Percentiles rank a stretch among this genome's conserved stretches.
Evolutionary conservation across 2,888 invertebrate genomes (phyloP).

Genomic region (Pecten maximus): DNA sequence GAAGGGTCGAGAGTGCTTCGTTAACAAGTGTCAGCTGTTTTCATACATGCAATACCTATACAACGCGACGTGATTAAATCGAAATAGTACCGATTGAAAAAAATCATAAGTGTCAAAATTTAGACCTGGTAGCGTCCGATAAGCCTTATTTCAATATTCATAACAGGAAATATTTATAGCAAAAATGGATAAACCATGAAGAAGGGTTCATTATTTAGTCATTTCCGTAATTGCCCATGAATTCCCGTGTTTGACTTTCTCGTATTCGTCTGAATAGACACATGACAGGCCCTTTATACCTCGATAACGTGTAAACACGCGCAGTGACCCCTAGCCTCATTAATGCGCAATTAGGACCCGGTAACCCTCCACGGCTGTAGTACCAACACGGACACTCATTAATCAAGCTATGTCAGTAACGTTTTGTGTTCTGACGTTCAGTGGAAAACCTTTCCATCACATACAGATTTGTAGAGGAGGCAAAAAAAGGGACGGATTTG

Average conservation of each 20-base stretch:
- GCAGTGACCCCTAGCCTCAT: constrained; percentile 25
- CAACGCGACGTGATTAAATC: background rate
- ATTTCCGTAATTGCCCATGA: background rate
- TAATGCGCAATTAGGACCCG: background rate
- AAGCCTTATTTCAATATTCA: background rate
- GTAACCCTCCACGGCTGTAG: background rate
- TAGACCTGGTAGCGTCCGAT: background rate
- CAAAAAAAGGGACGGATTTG: background rate
- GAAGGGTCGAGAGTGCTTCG: background rate
- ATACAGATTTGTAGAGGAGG: background rate
- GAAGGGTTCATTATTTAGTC: background rate
- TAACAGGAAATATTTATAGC: background rate
- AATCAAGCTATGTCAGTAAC: background rate
- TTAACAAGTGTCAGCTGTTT: background rate
- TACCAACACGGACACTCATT: background rate
- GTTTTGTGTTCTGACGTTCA: background rate
- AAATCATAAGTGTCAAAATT: background rate
- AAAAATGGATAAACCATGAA: background rate
- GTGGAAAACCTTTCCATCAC: background rate
- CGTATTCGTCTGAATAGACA: background rate
- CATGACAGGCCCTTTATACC: constrained; percentile 8
- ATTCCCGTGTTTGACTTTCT: background rate
- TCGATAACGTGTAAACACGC: background rate
- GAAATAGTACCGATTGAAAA: background rate
- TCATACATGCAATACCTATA: background rate